Percentiles rank a stretch among this genome's conserved stretches.
These are phyloP conservation scores for Drosophila insularis DNA, from an alignment of 1,140 invertebrate species.

Conservation along the genomic window DNA sequence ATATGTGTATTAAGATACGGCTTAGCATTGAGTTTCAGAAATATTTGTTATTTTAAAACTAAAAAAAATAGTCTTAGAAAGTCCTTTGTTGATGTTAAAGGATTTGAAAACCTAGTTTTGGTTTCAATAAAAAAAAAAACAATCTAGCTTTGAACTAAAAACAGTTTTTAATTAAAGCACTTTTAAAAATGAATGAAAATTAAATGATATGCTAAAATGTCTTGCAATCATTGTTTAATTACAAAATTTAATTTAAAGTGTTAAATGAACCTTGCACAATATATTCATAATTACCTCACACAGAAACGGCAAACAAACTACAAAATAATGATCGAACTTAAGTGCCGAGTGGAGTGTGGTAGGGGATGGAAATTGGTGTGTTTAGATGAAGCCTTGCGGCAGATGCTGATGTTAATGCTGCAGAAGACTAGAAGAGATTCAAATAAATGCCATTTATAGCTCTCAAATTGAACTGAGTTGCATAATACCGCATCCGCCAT, in stretches of 20 bases:
- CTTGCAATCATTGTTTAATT: neutral
- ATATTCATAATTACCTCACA: slow-evolving; percentile 70
- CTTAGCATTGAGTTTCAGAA: too few species aligned
- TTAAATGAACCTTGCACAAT: slow-evolving; percentile 68
- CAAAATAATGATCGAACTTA: slow-evolving; percentile 33
- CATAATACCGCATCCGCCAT: slow-evolving; percentile 54
- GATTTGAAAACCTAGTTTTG: too few species aligned
- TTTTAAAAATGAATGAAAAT: too few species aligned
- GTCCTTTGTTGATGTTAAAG: too few species aligned
- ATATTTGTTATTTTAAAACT: too few species aligned
- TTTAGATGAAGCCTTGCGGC: slow-evolving; percentile 6
- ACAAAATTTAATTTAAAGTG: neutral
- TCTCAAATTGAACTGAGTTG: slow-evolving; percentile 74
- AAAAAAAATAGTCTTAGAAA: too few species aligned
- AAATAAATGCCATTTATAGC: slow-evolving; percentile 75
- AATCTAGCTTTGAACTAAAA: too few species aligned
- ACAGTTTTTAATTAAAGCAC: too few species aligned
- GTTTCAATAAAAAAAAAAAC: too few species aligned
- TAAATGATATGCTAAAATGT: neutral
- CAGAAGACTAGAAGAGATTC: slow-evolving; percentile 18
- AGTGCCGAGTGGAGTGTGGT: neutral
- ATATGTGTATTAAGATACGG: too few species aligned
- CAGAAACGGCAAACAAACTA: slow-evolving; percentile 29
- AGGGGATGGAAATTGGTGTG: neutral
- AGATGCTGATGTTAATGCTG: slow-evolving; percentile 12